Evolutionary conservation across 1,140 invertebrate genomes (phyloP), one percentile per base, ranked within the genome.

Genomic region (Triops cancriformis): DNA sequence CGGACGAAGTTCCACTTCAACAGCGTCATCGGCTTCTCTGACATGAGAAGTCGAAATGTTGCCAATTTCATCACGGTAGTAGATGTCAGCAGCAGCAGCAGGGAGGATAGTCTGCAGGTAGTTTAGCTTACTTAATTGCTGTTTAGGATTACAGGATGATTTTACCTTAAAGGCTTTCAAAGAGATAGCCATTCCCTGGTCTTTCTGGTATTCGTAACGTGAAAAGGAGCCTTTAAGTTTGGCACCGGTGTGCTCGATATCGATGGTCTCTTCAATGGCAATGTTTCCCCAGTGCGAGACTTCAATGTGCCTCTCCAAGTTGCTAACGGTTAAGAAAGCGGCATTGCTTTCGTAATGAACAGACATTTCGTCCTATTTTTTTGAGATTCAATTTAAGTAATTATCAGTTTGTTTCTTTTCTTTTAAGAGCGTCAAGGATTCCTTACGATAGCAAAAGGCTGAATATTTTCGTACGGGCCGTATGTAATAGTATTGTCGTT

Each of bases 271-370:
- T 84, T 99, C 96, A 3, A 99, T 88, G 80, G 97, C 97, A 84
- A 99, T 96, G 82, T 98, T 98, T 23, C 98, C 98, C 98, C 98
- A 99, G 84, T 99, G 97, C 0, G 97, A 99, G 1, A 99, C 89
- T 86, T 99, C 97, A 82, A 99, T 94, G 0, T 90, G 86, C 45
- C 98, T 88, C 78, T 95, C 91, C 80, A 99, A 84, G 45, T 88
- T 88, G 0, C 92, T 95, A 0, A 98, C 93, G 31, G 94, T 95
- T 72, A 99, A 85, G 84, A 99, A 99, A 73, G 98, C 97, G 73
- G 92, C 89, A 83, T 98, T 97, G 85, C 98, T 99, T 85, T 99
- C 98, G 85, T 93, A 98, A 84, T 99, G 98, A 74, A 99, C 86
- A 28, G 83, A 86, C 79, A 98, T 83, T 82, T 91, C 88, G 80